Evolutionary conservation across 2,888 invertebrate species (phyloP), one percentile per base, ranked within the genome.

Genomic region (Candidula unifasciata): DNA sequence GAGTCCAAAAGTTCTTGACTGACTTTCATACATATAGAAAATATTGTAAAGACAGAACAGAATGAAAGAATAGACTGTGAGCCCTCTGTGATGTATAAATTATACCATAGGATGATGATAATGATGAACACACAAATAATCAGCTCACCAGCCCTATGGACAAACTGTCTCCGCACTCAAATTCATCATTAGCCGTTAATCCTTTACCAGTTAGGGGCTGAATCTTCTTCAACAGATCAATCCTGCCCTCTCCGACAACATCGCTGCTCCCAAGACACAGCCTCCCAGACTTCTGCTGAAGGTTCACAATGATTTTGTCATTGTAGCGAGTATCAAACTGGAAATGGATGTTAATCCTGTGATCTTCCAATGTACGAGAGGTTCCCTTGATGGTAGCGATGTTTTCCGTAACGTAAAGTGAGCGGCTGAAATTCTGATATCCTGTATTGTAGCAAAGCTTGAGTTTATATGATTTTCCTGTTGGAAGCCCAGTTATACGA

Each of bases 391-490:
- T 80, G 3, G 85, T 87, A 33, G 85, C 78, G 33, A 88, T 88
- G 37, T 86, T 86, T 73, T 88, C 88, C 30, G 86, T 85, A 0
- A 88, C 88, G 81, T 80, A 87, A 10, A 88, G 79, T 33, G 87
- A 85, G 24, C 86, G 82, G 69, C 84, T 87, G 52, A 88, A 88
- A 74, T 88, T 88, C 52, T 88, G 88, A 64, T 88, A 88, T 3
- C 88, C 88, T 30, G 87, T 88, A 57, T 87, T 87, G 85, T 87
- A 87, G 85, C 87, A 89, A 37, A 91, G 83, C 80, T 90, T 90
- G 27, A 92, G 88, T 87, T 90, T 91, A 85, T 74, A 77, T 13
- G 77, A 66, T 74, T 85, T 84, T 13, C 85, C 85, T 18, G 57
- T 18, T 52, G 85, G 85, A 85, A 85, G 85, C 71, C 83, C 83